Evolutionary conservation across 2,797 vertebrate species (phyloP).

Genomic region (Esox lucius): DNA sequence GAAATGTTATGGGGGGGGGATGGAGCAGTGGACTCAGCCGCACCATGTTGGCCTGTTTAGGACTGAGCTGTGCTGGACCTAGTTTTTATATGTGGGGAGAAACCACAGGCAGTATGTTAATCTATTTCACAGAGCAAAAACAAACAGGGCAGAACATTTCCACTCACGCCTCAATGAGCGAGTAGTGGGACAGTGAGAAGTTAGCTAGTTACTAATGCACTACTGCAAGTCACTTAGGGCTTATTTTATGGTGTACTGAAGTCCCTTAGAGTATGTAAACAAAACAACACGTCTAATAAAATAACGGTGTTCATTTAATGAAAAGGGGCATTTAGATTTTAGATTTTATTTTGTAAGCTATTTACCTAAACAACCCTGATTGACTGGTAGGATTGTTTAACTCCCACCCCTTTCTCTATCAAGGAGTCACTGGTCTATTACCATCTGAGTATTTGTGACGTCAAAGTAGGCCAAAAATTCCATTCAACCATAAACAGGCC

Average conservation of each 20-base stretch:
- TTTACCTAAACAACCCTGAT: too few relatives aligned
- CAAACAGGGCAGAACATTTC: conserved; percentile 64
- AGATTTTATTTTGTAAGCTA: too few relatives aligned
- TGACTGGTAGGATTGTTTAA: too few relatives aligned
- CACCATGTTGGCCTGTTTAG: conserved; percentile 46
- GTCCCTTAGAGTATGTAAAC: too few relatives aligned
- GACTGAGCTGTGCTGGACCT: conserved; percentile 46
- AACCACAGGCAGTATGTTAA: conserved; percentile 57
- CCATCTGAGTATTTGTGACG: too few relatives aligned
- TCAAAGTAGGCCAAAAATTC: too few relatives aligned
- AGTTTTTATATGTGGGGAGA: conserved; percentile 44
- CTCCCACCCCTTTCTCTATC: too few relatives aligned
- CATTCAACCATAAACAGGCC: too few relatives aligned
- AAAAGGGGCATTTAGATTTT: too few relatives aligned
- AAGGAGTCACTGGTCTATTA: too few relatives aligned
- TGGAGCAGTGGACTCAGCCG: background rate
- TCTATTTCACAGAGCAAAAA: conserved; percentile 59
- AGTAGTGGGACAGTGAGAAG: conserved; percentile 11
- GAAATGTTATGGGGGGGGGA: conserved; percentile 11
- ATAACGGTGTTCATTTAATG: too few relatives aligned
- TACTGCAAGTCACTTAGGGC: background rate
- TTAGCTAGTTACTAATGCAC: background rate
- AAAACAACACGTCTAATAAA: background rate
- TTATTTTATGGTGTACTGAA: too few relatives aligned
- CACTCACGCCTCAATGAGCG: conserved; percentile 40